Percentiles rank a stretch among this genome's conserved stretches.
These are phyloP conservation scores for Trypoxylus dichotomus DNA, from an alignment of 1,140 invertebrate genomes.

Conservation along the genomic window DNA sequence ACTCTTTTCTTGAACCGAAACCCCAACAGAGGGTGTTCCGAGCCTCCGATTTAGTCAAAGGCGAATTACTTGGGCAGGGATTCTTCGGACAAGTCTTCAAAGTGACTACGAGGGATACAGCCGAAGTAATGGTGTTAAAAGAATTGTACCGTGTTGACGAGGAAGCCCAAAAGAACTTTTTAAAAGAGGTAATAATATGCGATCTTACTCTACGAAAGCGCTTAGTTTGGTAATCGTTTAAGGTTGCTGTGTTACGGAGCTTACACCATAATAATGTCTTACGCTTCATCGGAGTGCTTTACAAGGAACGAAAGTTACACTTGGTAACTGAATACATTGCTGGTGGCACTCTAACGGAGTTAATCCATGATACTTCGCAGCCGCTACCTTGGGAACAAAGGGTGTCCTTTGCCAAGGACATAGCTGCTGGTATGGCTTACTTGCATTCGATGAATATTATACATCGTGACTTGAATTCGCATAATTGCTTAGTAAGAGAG, in stretches of 20 bases:
- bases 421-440: constrained; percentile 90
- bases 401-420: constrained; percentile 85
- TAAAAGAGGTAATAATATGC: constrained; percentile 77
- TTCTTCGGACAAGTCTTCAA: constrained; percentile 93
- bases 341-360: constrained; percentile 80
- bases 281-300: constrained; percentile 89
- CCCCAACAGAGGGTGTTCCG: constrained; percentile 83
- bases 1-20: constrained; percentile 82
- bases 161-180: constrained; percentile 89
- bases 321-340: constrained; percentile 91
- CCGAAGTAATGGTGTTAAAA: constrained; percentile 94
- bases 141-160: constrained; percentile 92
- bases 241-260: constrained; percentile 86
- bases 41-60: constrained; percentile 84
- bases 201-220: not conserved
- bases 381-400: constrained; percentile 80
- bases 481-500: constrained; percentile 91
- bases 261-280: constrained; percentile 88
- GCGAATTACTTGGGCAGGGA: constrained; percentile 87
- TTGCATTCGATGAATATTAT: constrained; percentile 93
- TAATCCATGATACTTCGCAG: constrained; percentile 73
- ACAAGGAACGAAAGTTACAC: constrained; percentile 89
- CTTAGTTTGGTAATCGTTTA: constrained; percentile 18
- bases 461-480: constrained; percentile 94
- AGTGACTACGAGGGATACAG: constrained; percentile 86